Conservation (phyloP, 1,140 invertebrate species). For the Nasonia longicornis region DNA sequence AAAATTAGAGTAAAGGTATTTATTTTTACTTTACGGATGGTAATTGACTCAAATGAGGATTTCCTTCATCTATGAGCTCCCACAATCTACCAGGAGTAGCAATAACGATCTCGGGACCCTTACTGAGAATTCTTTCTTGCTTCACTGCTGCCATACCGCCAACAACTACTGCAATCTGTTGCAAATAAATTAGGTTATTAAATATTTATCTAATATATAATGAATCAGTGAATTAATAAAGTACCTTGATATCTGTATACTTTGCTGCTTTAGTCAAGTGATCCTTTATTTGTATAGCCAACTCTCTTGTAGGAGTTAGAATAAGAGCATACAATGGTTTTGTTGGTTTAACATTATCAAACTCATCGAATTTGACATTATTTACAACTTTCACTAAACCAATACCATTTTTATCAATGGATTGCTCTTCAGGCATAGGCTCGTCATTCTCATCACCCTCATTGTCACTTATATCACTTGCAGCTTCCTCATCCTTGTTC, state of each 20-base stretch:
- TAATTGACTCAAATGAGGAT: constrained; percentile 80
- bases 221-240: constrained; percentile 1
- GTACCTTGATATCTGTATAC: constrained; percentile 80
- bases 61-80: constrained; percentile 88
- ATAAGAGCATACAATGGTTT: constrained; percentile 85
- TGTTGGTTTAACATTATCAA: constrained; percentile 48
- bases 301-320: constrained; percentile 93
- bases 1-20: constrained; percentile 1
- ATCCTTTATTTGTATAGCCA: constrained; percentile 93
- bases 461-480: constrained; percentile 58
- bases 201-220: neutral
- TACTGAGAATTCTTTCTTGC: constrained; percentile 86
- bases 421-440: constrained; percentile 36
- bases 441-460: constrained; percentile 60
- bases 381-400: constrained; percentile 76
- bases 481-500: constrained; percentile 56
- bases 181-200: constrained; percentile 14
- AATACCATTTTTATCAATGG: constrained; percentile 59
- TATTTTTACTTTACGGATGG: constrained; percentile 74
- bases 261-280: constrained; percentile 86
- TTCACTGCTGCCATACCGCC: constrained; percentile 93
- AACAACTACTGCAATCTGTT: constrained; percentile 81
- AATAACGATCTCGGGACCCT: constrained; percentile 92
- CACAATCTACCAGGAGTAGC: constrained; percentile 96
- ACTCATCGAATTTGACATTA: constrained; percentile 66